Percentiles rank a stretch among this genome's conserved stretches.
Conservation (phyloP, 1,140 invertebrate species). For the Spodoptera frugiperda region DNA sequence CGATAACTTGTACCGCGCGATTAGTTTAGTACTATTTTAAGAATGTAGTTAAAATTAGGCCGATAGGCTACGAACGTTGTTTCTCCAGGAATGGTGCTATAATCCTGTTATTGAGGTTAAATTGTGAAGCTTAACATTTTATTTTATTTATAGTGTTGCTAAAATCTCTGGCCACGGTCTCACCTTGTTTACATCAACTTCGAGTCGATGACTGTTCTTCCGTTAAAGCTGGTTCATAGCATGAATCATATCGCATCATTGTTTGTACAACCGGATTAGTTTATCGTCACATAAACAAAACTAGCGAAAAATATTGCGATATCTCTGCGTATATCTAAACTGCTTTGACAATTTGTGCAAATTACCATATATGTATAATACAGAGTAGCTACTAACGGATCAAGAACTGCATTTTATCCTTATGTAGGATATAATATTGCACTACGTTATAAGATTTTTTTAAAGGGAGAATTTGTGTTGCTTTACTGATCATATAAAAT, state of each 20-base stretch:
- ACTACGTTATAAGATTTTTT: too few relatives aligned
- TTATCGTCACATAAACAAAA: slow-evolving; percentile 28
- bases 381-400: too few relatives aligned
- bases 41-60: too few relatives aligned
- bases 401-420: too few relatives aligned
- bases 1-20: background rate
- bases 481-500: too few relatives aligned
- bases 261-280: slow-evolving; percentile 39
- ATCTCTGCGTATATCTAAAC: background rate
- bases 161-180: slow-evolving; percentile 22
- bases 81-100: background rate
- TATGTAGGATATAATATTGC: too few relatives aligned
- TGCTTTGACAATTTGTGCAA: background rate
- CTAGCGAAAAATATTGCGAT: slow-evolving; percentile 14
- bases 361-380: background rate
- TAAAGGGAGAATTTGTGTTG: too few relatives aligned
- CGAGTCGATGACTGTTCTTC: slow-evolving; percentile 50
- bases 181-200: slow-evolving; percentile 35
- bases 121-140: background rate
- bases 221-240: slow-evolving; percentile 39
- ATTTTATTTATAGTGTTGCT: slow-evolving; percentile 28
- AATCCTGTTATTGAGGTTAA: slow-evolving; percentile 23
- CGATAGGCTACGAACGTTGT: background rate
- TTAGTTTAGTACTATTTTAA: too few relatives aligned
- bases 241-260: slow-evolving; percentile 41